phyloP scores from a whole-genome alignment of 1,140 invertebrate species.

The Bombus huntii region DNA sequence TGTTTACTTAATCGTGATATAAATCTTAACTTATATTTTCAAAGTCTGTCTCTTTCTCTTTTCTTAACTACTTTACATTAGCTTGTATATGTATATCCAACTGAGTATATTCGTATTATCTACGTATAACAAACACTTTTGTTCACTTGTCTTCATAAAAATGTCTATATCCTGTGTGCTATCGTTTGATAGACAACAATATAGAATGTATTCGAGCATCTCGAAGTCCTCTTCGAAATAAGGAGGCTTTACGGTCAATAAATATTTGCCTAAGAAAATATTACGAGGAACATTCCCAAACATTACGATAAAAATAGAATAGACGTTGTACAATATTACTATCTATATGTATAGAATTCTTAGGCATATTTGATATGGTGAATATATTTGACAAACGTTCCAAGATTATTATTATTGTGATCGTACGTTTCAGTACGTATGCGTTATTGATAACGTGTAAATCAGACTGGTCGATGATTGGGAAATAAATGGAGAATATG shows the following conservation, averaged over 20 bases:
- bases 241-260: background rate
- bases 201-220: too few species aligned
- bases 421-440: background rate
- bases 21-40: background rate
- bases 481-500: background rate
- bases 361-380: conserved; percentile 7
- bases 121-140: background rate
- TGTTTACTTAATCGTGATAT: background rate
- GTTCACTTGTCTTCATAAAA: background rate
- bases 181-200: background rate
- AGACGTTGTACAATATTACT: background rate
- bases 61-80: background rate
- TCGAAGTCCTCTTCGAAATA: background rate
- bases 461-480: background rate
- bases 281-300: background rate
- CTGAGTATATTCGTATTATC: background rate
- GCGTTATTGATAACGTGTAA: background rate
- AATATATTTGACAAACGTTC: background rate
- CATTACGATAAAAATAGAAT: background rate
- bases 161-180: background rate
- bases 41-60: background rate
- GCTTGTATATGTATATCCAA: background rate
- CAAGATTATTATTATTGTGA: background rate
- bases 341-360: background rate
- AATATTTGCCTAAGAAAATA: conserved; percentile 22